Evolutionary conservation across 2,113 vertebrate species (phyloP).

Genomic region (Bambusicola thoracicus): DNA sequence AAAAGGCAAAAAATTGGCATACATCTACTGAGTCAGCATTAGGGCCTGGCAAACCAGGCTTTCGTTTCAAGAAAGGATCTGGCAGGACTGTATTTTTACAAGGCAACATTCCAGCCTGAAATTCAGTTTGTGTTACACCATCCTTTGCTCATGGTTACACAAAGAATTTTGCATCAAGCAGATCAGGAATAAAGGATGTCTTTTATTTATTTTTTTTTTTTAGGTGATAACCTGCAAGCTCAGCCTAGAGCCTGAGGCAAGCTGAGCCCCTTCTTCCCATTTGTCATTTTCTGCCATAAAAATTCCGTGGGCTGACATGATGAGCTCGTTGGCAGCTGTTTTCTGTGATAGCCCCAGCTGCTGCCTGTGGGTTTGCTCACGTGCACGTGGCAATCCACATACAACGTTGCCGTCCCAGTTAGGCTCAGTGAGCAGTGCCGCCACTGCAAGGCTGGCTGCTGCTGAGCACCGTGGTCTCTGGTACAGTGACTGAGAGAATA

Average conservation of each 20-base stretch:
- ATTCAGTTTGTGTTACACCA: not conserved
- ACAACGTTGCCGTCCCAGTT: not conserved
- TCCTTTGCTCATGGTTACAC: not conserved
- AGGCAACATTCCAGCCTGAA: not conserved
- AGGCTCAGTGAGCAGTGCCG: not conserved
- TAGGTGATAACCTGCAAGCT: not conserved
- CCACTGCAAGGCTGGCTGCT: not conserved
- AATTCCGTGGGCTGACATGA: not conserved
- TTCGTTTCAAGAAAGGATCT: not conserved
- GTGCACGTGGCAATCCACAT: not conserved
- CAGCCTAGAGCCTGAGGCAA: not conserved
- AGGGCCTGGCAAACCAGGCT: not conserved
- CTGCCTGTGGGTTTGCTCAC: not conserved
- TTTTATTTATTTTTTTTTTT: not conserved
- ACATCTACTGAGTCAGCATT: not conserved
- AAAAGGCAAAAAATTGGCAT: not conserved
- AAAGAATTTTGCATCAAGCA: not conserved
- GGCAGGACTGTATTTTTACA: not conserved
- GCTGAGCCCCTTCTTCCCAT: not conserved
- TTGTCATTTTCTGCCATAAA: not conserved
- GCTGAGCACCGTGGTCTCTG: not conserved
- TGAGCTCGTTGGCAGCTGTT: not conserved
- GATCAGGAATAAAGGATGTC: not conserved
- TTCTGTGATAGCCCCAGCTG: not conserved
- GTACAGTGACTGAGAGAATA: not conserved